Evolutionary conservation across 2,113 vertebrate species (phyloP), one percentile per base, ranked within the genome.

Genomic region (Bubalus kerabau): DNA sequence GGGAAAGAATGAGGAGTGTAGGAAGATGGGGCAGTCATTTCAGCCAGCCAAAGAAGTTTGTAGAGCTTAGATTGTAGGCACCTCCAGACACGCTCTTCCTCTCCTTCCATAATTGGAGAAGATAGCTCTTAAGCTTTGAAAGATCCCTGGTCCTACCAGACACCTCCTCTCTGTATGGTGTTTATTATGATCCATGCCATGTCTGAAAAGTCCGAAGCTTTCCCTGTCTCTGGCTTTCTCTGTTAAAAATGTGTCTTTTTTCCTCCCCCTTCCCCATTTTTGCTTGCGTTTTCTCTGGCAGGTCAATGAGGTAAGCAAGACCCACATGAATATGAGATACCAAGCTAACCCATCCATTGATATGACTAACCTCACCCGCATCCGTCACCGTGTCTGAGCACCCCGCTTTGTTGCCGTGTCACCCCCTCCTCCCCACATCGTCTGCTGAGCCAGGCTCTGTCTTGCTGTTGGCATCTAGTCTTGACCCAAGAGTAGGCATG

Each of bases 241-340:
- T 99, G 99, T 99, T 99, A 99, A 99, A 99, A 99, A 97, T 52
- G 40, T 99, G 97, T 99, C 98, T 99, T 99, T 99, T 99, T 99
- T 99, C 98, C 98, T 98, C 98, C 98, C 98, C 97, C 97, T 96
- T 76, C 97, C 97, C 98, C 98, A 83, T 98, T 99, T 99, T 99
- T 99, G 99, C 99, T 99, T 99, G 99, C 98, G 92, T 99, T 99
- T 99, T 99, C 99, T 98, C 98, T 81, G 99, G 99, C 99, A 99
- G 99, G 99, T 99, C 98, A 99, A 99, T 96, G 99, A 99, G 99
- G 99, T 99, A 99, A 99, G 99, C 99, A 76, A 97, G 98, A 99
- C 92, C 96, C 89, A 98, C 98, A 98, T 98, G 97, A 96, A 97
- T 98, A 74, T 74, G 97, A 98, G 98, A 98, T 98, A 95, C 98